Evolutionary conservation across 2,888 invertebrate species (phyloP).

Genomic region (Lycophotia porphyrea): DNA sequence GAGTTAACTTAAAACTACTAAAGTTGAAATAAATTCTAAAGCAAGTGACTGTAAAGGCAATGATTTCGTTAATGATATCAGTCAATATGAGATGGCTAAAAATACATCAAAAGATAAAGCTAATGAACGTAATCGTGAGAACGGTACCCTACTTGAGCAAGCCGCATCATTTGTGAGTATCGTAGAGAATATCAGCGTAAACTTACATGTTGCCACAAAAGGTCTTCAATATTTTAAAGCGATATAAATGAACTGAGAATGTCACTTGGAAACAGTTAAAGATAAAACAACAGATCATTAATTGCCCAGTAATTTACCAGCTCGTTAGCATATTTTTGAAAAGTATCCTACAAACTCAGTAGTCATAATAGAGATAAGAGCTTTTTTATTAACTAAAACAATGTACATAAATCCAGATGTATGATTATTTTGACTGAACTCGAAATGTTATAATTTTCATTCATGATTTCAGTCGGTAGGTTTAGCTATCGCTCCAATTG

Average conservation of each 20-base stretch:
- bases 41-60: conserved; percentile 9
- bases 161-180: conserved; percentile 47
- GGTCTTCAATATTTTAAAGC: conserved; percentile 56
- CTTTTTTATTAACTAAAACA: background rate
- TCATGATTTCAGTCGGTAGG: background rate
- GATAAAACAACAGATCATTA: background rate
- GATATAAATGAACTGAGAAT: conserved; percentile 11
- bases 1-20: no score
- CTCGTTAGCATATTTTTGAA: conserved; percentile 8
- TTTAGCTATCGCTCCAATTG: background rate
- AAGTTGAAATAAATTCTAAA: conserved; percentile 23
- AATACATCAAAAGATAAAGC: conserved; percentile 52
- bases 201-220: conserved; percentile 51
- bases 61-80: conserved; percentile 40
- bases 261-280: conserved; percentile 14
- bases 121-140: conserved; percentile 64
- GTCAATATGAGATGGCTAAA: conserved; percentile 48
- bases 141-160: conserved; percentile 56
- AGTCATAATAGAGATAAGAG: background rate
- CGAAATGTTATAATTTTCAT: background rate
- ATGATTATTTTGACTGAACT: background rate
- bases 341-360: background rate
- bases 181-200: conserved; percentile 47
- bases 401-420: background rate
- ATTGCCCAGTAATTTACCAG: conserved; percentile 1